Percentiles rank a stretch among this genome's conserved stretches.
These are phyloP conservation scores for Aegotheles bennettii DNA, from an alignment of 2,113 vertebrate genomes.

Conservation along the genomic window DNA sequence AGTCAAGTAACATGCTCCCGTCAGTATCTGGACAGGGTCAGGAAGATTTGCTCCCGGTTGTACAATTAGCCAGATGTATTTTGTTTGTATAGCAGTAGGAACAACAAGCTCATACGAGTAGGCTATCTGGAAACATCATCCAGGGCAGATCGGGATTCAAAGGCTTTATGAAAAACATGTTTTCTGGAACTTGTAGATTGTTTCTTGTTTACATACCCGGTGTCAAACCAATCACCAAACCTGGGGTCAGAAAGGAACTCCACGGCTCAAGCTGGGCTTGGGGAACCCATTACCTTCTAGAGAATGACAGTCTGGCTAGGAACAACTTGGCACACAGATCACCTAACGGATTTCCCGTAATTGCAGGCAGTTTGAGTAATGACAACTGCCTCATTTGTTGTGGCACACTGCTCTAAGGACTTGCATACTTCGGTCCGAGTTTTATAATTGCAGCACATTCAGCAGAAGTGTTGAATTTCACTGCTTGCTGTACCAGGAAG, in stretches of 20 bases:
- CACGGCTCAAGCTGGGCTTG: background rate
- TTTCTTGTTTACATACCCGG: background rate
- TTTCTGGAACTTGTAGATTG: background rate
- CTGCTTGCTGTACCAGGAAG: background rate
- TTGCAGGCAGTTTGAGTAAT: background rate
- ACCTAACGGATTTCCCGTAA: background rate
- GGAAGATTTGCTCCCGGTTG: background rate
- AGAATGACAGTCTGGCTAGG: background rate
- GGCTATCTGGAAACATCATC: background rate
- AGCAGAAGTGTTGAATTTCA: background rate
- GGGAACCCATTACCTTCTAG: background rate
- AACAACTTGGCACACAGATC: background rate
- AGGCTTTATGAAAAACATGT: background rate
- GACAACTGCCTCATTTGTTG: background rate
- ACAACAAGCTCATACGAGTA: background rate
- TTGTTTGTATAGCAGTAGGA: constrained; percentile 6
- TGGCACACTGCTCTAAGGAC: background rate
- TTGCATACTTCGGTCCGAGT: background rate
- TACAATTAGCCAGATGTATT: constrained; percentile 22
- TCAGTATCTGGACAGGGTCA: constrained; percentile 3
- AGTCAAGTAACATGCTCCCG: background rate
- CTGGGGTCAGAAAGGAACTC: background rate
- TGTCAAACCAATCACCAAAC: background rate
- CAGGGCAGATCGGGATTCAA: background rate
- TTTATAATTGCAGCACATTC: background rate